Evolutionary conservation across 2,113 vertebrate genomes (phyloP), one percentile per base, ranked within the genome.

Genomic region (Typhlomys cinereus): DNA sequence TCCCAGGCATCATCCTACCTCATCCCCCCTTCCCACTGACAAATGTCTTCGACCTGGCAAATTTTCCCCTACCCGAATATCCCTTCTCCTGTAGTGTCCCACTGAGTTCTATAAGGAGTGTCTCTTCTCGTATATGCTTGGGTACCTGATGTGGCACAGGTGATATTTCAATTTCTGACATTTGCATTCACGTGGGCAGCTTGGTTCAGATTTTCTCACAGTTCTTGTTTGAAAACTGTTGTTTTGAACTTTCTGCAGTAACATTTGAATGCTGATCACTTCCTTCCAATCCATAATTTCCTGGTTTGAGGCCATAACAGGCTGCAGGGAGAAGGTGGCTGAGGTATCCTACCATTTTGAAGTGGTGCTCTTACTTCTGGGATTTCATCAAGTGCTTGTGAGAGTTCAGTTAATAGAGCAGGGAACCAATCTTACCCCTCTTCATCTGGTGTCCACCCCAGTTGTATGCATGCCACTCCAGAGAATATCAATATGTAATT

Each of bases 181-280:
- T 78, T 86, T 62, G 79, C 50, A 85, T 54, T 84, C 36, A 31
- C 20, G 27, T n/a, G 0, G 11, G 2, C 20, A 83, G 15, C 50
- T 74, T 93, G 20, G 59, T 89, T 18, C 31, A 89, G 39, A 46
- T 93, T 95, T 92, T 41, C 46, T 57, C 52, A 1, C 85, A 80
- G 41, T 7, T 2, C 7, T 9, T 44, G 27, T 50, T 27, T 84
- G 70, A 75, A 14, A 90, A 48, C 57, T n/a, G 4, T 62, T 54
- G n/a, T 67, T 7, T 69, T 34, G 1, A 79, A 8, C 25, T 31
- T 20, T 52, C 41, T 52, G 61, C 17, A 34, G 25, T 44, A 69
- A 31, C 57, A 27, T 10, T 83, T 84, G n/a, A 61, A 14, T 8
- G 36, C 13, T 59, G 1, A 11, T 6, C 41, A 80, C 88, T 91